A percentile compares a stretch with the other conserved stretches of the same genome.
phyloP scores from a whole-genome alignment of 2,797 vertebrate genomes.

The Microcaecilia unicolor region DNA sequence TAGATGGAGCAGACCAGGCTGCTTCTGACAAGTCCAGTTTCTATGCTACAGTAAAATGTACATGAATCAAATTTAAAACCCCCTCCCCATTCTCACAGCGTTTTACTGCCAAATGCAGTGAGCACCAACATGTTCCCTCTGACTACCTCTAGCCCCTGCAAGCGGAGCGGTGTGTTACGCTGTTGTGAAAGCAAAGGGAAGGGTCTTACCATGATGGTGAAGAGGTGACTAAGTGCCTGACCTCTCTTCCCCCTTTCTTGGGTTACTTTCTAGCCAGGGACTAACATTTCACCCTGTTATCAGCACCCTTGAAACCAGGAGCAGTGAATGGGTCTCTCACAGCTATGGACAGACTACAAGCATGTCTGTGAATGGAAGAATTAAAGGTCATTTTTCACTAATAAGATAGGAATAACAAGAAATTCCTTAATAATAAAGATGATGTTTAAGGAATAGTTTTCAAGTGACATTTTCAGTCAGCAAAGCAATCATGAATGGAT shows the following conservation, averaged over 20 bases:
- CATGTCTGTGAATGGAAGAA: conserved; percentile 52
- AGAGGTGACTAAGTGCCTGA: conserved; percentile 33
- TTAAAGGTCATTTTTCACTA: conserved; percentile 59
- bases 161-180: conserved; percentile 43
- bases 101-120: no score
- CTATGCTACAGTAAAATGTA: conserved; percentile 57
- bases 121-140: no score
- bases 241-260: conserved; percentile 38
- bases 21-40: conserved; percentile 43
- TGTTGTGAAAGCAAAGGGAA: conserved; percentile 35
- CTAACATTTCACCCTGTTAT: conserved; percentile 26
- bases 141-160: conserved; percentile 33
- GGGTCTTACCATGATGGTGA: conserved; percentile 31
- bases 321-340: conserved; percentile 41
- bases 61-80: conserved; percentile 60
- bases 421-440: no score
- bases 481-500: conserved; percentile 63
- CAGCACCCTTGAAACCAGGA: conserved; percentile 33
- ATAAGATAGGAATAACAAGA: conserved; percentile 49
- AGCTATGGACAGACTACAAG: conserved; percentile 60
- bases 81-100: conserved; percentile 28
- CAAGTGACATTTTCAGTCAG: conserved; percentile 66
- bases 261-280: conserved; percentile 39
- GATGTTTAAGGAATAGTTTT: conserved; percentile 58
- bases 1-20: conserved; percentile 48